A percentile compares a stretch with the other conserved stretches of the same genome.
Evolutionary conservation across 2,797 vertebrate genomes (phyloP).

Genomic region (Lagorchestes hirsutus): DNA sequence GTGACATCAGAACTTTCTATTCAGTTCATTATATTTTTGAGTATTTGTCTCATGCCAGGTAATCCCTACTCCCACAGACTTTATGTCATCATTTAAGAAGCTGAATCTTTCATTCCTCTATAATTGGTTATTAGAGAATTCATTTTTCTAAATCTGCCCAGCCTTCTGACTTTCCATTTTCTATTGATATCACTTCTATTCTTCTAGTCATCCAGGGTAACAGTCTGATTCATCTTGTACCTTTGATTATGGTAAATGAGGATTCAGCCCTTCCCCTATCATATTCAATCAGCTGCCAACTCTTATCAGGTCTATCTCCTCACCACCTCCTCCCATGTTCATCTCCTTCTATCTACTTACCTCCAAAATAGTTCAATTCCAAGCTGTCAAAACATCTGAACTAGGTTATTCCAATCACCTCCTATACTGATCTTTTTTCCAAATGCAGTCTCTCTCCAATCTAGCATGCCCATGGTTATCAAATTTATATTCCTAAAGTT

Average conservation of each 20-base stretch:
- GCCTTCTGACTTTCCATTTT: not conserved
- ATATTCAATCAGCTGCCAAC: not conserved
- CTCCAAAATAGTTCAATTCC: not conserved
- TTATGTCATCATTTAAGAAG: not conserved
- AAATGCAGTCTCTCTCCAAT: not conserved
- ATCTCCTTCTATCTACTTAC: not conserved
- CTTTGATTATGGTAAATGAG: not conserved
- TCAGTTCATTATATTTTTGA: not conserved
- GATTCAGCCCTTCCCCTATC: not conserved
- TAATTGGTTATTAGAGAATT: not conserved
- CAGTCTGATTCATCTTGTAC: not conserved
- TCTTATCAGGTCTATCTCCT: not conserved
- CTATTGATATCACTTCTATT: not conserved
- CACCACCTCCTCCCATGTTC: not conserved
- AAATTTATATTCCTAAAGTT: not conserved
- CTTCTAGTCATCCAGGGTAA: not conserved
- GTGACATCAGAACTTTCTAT: not conserved
- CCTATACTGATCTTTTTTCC: not conserved
- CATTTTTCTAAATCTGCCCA: not conserved
- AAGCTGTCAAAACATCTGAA: not conserved
- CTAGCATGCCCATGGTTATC: not conserved
- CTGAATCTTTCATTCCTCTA: not conserved
- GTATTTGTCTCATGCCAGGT: not conserved
- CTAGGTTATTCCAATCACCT: no score
- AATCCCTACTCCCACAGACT: not conserved